phyloP scores from a whole-genome alignment of 1,140 invertebrate species.

The Hermetia illucens region DNA sequence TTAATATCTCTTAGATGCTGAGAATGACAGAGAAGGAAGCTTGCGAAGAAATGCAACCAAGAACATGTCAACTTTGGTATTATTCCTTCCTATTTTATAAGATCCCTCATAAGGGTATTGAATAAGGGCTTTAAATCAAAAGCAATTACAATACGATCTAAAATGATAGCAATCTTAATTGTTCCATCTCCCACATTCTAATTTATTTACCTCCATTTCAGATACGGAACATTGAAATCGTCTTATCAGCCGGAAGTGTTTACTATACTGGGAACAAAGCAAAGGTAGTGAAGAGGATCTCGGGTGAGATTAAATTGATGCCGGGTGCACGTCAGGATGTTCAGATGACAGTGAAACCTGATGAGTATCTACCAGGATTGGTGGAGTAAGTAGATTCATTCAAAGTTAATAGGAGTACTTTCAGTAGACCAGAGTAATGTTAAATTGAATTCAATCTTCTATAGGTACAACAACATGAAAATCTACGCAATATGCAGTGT shows the following conservation, averaged over 20 bases:
- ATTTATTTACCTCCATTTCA: conserved; percentile 31
- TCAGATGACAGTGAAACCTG: background rate
- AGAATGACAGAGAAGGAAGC: too few species aligned
- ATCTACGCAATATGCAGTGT: conserved; percentile 53
- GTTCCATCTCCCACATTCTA: too few species aligned
- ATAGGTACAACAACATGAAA: conserved; percentile 56
- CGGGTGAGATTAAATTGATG: conserved; percentile 43
- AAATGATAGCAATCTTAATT: too few species aligned
- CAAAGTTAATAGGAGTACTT: too few species aligned
- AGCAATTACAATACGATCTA: too few species aligned
- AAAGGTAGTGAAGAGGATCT: conserved; percentile 49
- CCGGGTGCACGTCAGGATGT: conserved; percentile 29
- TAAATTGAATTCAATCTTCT: background rate
- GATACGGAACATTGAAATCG: conserved; percentile 39
- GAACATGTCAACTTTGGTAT: too few species aligned
- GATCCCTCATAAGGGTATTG: too few species aligned
- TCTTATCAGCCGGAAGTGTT: conserved; percentile 50
- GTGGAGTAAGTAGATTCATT: background rate
- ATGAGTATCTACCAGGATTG: background rate
- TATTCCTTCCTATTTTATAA: too few species aligned
- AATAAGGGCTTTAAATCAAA: too few species aligned
- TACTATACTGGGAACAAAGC: conserved; percentile 64
- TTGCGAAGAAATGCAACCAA: too few species aligned
- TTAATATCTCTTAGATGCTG: too few species aligned
- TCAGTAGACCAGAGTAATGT: background rate